Evolutionary conservation across 2,888 invertebrate species (phyloP).

Genomic region (Brenthis hecate): DNA sequence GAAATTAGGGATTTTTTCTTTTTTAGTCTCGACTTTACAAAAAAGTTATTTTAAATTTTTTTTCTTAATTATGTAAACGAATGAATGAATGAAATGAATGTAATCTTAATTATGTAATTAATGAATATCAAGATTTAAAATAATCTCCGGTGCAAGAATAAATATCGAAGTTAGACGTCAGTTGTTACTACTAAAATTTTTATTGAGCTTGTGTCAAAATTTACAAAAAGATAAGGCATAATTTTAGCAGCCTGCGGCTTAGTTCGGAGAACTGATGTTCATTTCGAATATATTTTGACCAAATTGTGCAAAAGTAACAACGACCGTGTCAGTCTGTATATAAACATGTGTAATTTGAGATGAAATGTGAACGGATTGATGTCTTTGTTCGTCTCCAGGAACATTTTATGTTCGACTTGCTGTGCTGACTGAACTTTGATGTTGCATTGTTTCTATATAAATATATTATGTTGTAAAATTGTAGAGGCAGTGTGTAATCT

Average conservation of each 20-base stretch:
- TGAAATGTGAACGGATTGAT: constrained; percentile 79
- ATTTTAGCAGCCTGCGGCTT: constrained; percentile 35
- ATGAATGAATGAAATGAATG: no score
- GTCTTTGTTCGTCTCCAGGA: constrained; percentile 73
- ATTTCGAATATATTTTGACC: constrained; percentile 45
- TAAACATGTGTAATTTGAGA: constrained; percentile 73
- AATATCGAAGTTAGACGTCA: no score
- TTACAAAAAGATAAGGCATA: constrained; percentile 15
- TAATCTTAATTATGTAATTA: no score
- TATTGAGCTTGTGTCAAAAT: constrained; percentile 1
- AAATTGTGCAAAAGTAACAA: constrained; percentile 35
- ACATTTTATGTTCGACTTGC: constrained; percentile 65
- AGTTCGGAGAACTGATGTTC: constrained; percentile 31
- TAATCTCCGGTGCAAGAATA: no score
- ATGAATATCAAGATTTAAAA: no score
- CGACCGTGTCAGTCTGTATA: constrained; percentile 53
- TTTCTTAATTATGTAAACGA: no score
- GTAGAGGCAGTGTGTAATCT: neutral
- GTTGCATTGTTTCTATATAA: constrained; percentile 59
- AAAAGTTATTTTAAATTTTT: no score
- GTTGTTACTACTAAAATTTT: no score
- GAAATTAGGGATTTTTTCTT: no score
- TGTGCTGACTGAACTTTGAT: constrained; percentile 65
- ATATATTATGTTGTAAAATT: constrained; percentile 9
- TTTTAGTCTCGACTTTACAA: no score